phyloP scores from a whole-genome alignment of 2,797 vertebrate species.

The Octomys mimax region DNA sequence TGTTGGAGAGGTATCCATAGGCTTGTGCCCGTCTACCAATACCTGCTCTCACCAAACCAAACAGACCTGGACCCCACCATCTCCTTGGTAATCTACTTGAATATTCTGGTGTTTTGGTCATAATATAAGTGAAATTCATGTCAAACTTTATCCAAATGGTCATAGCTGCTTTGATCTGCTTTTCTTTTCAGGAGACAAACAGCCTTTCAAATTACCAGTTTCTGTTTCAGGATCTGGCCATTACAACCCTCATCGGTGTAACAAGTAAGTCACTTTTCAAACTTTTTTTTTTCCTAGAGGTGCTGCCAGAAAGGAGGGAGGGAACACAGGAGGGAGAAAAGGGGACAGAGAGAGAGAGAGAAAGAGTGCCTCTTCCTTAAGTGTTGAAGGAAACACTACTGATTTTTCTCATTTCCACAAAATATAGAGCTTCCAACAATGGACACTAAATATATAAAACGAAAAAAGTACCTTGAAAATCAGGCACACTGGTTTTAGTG shows the following conservation, averaged over 20 bases:
- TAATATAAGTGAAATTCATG: not conserved
- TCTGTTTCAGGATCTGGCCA: constrained; percentile 91
- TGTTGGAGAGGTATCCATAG: not conserved
- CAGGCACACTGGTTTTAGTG: not conserved
- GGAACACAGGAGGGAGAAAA: not conserved
- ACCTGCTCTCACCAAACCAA: not conserved
- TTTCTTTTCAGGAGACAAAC: constrained; percentile 88
- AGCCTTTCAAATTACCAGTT: constrained; percentile 91
- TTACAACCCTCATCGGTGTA: constrained; percentile 90
- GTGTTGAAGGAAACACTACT: not conserved
- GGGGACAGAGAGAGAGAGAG: not conserved
- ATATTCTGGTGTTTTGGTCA: not conserved
- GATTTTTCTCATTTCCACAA: constrained; percentile 45
- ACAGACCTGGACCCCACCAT: not conserved
- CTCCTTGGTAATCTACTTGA: not conserved
- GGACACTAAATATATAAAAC: not conserved
- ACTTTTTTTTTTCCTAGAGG: not conserved
- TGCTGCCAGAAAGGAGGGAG: not conserved
- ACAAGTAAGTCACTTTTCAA: constrained; percentile 89
- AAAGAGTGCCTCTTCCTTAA: not conserved
- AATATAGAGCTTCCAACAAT: constrained; percentile 24
- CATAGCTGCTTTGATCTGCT: not conserved
- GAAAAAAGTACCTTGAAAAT: constrained; percentile 16
- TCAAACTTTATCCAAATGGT: not conserved
- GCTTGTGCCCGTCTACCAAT: not conserved